Conservation (phyloP, 2,888 invertebrate species). For the Troides oblongomaculatus region DNA sequence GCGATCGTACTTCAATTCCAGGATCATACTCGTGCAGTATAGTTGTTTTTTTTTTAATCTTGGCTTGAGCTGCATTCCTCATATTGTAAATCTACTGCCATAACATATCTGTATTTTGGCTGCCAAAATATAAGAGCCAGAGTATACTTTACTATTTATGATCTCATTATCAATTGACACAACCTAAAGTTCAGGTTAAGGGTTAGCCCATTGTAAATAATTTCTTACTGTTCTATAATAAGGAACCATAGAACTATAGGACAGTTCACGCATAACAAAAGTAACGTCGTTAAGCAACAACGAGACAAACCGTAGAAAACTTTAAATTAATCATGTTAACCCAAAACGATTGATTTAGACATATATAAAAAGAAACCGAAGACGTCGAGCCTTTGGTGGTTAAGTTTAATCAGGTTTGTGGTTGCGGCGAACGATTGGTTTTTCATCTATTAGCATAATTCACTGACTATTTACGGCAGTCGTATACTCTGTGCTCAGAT, state of each 20-base stretch:
- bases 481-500: slow-evolving; percentile 1
- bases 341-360: slow-evolving; percentile 27
- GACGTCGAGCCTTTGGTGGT: slow-evolving; percentile 8
- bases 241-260: slow-evolving; percentile 3
- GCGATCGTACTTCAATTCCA: too few relatives aligned
- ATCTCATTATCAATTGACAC: too few relatives aligned
- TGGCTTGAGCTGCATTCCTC: too few relatives aligned
- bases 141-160: too few relatives aligned
- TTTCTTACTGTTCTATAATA: not conserved
- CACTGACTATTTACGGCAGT: slow-evolving; percentile 8
- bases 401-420: slow-evolving; percentile 22
- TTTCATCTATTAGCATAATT: slow-evolving; percentile 7
- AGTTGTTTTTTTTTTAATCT: too few relatives aligned
- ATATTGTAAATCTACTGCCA: too few relatives aligned
- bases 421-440: slow-evolving; percentile 4
- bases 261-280: not conserved
- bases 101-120: too few relatives aligned
- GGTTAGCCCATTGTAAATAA: too few relatives aligned
- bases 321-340: slow-evolving; percentile 25
- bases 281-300: slow-evolving; percentile 11
- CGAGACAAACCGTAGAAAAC: slow-evolving; percentile 10
- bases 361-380: slow-evolving; percentile 19
- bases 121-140: too few relatives aligned
- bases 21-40: too few relatives aligned
- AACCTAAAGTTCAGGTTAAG: not conserved